Percentiles rank a stretch among this genome's conserved stretches.
Conservation (phyloP, 2,888 invertebrate species). For the Apamea epomidion region DNA sequence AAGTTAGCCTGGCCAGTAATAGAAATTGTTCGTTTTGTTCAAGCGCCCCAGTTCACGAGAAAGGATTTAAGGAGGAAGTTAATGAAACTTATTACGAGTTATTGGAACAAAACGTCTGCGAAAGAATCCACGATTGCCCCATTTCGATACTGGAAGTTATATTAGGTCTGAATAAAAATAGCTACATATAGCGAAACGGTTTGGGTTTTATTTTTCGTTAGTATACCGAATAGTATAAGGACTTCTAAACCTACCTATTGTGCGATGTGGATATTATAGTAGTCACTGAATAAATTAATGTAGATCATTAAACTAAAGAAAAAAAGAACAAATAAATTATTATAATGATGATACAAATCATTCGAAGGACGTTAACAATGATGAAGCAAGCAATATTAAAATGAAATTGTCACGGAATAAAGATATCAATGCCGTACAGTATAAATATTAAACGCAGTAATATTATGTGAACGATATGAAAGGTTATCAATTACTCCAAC, state of each 20-base stretch:
- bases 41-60: conserved; percentile 82
- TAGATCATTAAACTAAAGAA: not conserved
- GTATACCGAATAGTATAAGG: not conserved
- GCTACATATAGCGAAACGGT: conserved; percentile 48
- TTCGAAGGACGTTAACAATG: not conserved
- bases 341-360: not conserved
- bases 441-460: conserved; percentile 10
- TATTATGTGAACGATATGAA: conserved; percentile 35
- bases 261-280: not conserved
- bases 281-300: not conserved
- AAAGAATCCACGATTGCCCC: conserved; percentile 79
- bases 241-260: not conserved
- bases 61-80: conserved; percentile 80
- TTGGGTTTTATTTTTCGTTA: conserved; percentile 13
- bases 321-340: not conserved
- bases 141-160: conserved; percentile 81
- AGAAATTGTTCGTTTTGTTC: conserved; percentile 57
- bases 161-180: conserved; percentile 76
- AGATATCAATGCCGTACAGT: conserved; percentile 5
- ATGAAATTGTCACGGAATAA: conserved; percentile 14
- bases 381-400: not conserved
- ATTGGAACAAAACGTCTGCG: conserved; percentile 77
- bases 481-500: conserved; percentile 43
- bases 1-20: conserved; percentile 48
- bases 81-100: conserved; percentile 76